Base-by-base conservation (phyloP, 2,797 vertebrate species). In the Lagodon rhomboides region DNA sequence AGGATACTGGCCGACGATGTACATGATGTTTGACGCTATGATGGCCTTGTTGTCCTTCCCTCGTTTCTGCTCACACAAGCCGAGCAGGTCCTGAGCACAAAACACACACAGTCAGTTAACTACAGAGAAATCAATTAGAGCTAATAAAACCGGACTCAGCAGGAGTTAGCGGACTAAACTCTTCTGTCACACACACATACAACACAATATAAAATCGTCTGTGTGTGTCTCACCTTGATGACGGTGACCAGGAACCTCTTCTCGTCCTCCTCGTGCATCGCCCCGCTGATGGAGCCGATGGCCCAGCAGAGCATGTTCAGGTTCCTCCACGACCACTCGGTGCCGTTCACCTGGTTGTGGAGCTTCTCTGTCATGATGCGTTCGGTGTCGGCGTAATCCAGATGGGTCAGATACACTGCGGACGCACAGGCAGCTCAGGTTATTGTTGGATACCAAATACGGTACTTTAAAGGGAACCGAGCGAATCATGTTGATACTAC, bases 41-140 rank as follows among this genome's bases (percentile, higher is more conserved):
- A 99, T 99, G 84, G 98, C 98, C 94, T 99, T 99, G 86, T 99
- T 99, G 94, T 99, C 98, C 94, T 99, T 99, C 30, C 98, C 98
- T 91, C 98, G 93, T 88, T 99, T 99, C 93, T 99, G 98, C 92
- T 99, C 98, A 85, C 98, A 99, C 77, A 99, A 94, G 79, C 98
- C 98, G 78, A 99, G 95, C 41, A 99, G 96, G 91, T 99, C 98
- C 98, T 99, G 69, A 34, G 17, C 6, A 1, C 27, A 44, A 2
- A 73, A 67, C 25, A 67, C 11, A 53, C 16, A 41, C 22, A 59
- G 3, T 13, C 16, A 22, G n/a, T 59, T 11, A 25, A 8, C 12
- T 22, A 34, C 25, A 49, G 15, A 7, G 13, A 49, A 59, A n/a
- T 4, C 22, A 47, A 17, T 30, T 49, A 5, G 27, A 16, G 12